phyloP scores from a whole-genome alignment of 2,797 vertebrate genomes.

The Acanthurus leucopareius region DNA sequence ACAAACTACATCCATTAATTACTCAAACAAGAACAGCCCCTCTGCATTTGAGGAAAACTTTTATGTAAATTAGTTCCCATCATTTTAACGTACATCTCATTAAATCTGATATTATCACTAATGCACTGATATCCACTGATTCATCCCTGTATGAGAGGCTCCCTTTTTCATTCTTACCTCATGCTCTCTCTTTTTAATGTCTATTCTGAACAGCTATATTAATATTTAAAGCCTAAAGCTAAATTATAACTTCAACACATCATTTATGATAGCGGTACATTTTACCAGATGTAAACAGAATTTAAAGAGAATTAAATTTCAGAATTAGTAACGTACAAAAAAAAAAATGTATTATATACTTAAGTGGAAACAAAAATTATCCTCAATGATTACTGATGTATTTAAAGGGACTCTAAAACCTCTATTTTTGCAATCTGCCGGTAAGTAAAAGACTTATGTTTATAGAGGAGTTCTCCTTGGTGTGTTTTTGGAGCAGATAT shows the following conservation, averaged over 20 bases:
- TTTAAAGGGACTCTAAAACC: constrained; percentile 9
- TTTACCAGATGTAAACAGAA: constrained; percentile 13
- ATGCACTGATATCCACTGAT: constrained; percentile 34
- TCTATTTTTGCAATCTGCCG: constrained; percentile 38
- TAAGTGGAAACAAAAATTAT: constrained; percentile 5
- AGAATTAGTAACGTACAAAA: not conserved
- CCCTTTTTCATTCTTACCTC: not conserved
- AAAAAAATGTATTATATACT: constrained; percentile 4
- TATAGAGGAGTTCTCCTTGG: constrained; percentile 42
- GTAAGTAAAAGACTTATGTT: constrained; percentile 41
- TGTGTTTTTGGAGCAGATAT: constrained; percentile 48
- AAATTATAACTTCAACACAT: not conserved
- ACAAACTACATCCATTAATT: not conserved
- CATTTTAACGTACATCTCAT: constrained; percentile 26
- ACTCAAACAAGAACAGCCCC: not conserved
- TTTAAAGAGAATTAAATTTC: not conserved
- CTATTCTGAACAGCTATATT: not conserved
- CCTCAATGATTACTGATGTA: constrained; percentile 11
- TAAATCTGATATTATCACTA: constrained; percentile 23
- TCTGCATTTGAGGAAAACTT: constrained; percentile 13
- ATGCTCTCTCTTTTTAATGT: not conserved
- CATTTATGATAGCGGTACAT: not conserved
- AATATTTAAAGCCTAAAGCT: not conserved
- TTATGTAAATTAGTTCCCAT: constrained; percentile 15
- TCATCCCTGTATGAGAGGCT: constrained; percentile 15